Conservation (phyloP, 2,113 vertebrate species). For the Macquaria ambigua region DNA sequence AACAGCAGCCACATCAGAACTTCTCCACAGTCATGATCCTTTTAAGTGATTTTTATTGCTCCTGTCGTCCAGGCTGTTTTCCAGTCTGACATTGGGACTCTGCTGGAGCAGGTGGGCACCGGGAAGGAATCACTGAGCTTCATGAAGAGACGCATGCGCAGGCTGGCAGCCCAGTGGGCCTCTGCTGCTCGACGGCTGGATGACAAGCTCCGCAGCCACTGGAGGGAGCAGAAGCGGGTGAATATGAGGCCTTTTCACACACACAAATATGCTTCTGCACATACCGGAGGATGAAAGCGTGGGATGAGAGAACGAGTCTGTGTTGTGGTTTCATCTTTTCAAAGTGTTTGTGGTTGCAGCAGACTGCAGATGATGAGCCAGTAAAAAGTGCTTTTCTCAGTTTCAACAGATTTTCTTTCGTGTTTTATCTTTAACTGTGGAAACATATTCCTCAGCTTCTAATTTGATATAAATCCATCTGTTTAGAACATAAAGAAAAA, state of each 20-base stretch:
- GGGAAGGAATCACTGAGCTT: constrained; percentile 97
- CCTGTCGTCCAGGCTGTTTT: constrained; percentile 86
- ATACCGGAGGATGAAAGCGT: constrained; percentile 8
- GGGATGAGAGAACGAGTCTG: not conserved
- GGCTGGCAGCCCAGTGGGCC: constrained; percentile 91
- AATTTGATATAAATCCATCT: constrained; percentile 51
- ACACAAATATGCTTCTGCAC: not conserved
- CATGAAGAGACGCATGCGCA: constrained; percentile 94
- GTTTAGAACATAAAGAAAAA: constrained; percentile 13
- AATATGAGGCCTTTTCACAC: constrained; percentile 31
- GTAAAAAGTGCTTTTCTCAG: constrained; percentile 1
- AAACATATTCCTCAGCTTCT: constrained; percentile 13
- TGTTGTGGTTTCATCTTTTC: constrained; percentile 39
- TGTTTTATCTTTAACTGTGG: not conserved
- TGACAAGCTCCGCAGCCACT: constrained; percentile 82
- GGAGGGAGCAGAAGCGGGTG: constrained; percentile 90
- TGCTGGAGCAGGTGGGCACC: constrained; percentile 93
- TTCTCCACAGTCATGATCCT: not conserved
- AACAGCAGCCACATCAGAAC: not conserved
- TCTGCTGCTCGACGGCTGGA: constrained; percentile 87
- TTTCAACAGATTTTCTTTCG: constrained; percentile 14
- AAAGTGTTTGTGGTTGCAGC: constrained; percentile 12
- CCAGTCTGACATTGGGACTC: constrained; percentile 87
- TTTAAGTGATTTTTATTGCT: not conserved
- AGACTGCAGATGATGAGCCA: constrained; percentile 19